Percentiles rank a stretch among this genome's conserved stretches.
Conservation (phyloP, 2,888 invertebrate species). For the Atethmia centrago region DNA sequence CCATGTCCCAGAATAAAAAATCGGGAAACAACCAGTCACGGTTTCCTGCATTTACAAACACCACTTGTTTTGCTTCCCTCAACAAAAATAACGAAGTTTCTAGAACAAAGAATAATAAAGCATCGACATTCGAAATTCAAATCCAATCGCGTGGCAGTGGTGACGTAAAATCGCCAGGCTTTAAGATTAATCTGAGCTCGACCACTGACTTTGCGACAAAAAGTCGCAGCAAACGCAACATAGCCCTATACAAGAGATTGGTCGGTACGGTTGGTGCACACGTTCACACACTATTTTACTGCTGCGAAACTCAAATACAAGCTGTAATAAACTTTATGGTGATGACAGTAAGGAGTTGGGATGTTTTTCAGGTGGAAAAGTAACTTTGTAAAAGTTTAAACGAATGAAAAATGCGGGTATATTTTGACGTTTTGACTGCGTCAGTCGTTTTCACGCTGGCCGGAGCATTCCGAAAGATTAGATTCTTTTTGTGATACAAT, state of each 20-base stretch:
- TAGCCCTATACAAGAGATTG: slow-evolving; percentile 71
- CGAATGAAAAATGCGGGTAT: slow-evolving; percentile 63
- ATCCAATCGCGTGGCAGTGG: slow-evolving; percentile 49
- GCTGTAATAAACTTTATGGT: slow-evolving; percentile 1
- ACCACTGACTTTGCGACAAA: slow-evolving; percentile 61
- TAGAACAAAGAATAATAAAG: slow-evolving; percentile 55
- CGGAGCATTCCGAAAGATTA: slow-evolving; percentile 53
- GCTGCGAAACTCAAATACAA: not conserved
- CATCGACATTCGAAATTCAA: slow-evolving; percentile 60
- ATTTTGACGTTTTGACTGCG: slow-evolving; percentile 62
- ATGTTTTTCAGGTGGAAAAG: not conserved
- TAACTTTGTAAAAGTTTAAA: slow-evolving; percentile 44
- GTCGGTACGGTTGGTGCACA: slow-evolving; percentile 63
- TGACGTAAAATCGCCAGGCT: slow-evolving; percentile 54
- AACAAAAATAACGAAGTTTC: slow-evolving; percentile 40
- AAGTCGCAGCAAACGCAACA: slow-evolving; percentile 58
- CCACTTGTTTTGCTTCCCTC: slow-evolving; percentile 1
- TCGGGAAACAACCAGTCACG: not conserved
- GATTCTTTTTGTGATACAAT: slow-evolving; percentile 60
- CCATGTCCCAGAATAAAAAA: slow-evolving; percentile 13
- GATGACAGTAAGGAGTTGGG: not conserved
- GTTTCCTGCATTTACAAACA: slow-evolving; percentile 11
- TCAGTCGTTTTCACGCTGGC: slow-evolving; percentile 65
- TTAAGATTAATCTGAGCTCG: slow-evolving; percentile 60
- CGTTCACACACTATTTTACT: slow-evolving; percentile 35